These are phyloP conservation scores for Brachyhypopomus occidentalis DNA, from an alignment of 2,113 vertebrate genomes.

Conservation along the genomic window DNA sequence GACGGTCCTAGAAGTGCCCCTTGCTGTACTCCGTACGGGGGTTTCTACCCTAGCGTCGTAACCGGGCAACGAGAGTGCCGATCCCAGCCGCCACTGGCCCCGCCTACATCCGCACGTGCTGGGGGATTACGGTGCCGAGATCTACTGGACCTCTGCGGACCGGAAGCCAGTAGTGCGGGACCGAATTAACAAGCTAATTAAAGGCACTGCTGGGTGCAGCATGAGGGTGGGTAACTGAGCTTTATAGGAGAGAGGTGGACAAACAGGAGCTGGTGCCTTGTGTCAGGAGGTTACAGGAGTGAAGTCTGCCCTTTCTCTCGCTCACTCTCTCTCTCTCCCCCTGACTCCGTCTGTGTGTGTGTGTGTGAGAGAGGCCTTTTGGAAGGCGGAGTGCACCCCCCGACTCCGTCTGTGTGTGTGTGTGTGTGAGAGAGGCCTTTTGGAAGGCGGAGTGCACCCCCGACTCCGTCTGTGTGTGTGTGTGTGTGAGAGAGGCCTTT, in stretches of 20 bases:
- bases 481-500: too few relatives aligned
- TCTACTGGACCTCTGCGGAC: background rate
- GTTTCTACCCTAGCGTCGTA: background rate
- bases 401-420: background rate
- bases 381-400: too few relatives aligned
- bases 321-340: background rate
- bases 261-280: background rate
- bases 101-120: too few relatives aligned
- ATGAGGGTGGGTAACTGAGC: constrained; percentile 21
- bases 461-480: background rate
- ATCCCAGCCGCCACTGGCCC: too few relatives aligned
- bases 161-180: constrained; percentile 12
- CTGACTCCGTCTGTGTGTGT: background rate
- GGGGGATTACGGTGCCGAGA: background rate
- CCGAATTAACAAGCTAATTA: constrained; percentile 19
- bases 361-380: too few relatives aligned
- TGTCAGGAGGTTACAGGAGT: too few relatives aligned
- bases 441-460: background rate
- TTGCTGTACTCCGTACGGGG: background rate
- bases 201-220: constrained; percentile 27
- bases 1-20: background rate
- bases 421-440: too few relatives aligned
- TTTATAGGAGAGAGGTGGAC: constrained; percentile 5
- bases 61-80: too few relatives aligned
- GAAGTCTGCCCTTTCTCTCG: constrained; percentile 13